Evolutionary conservation across 2,113 vertebrate genomes (phyloP).

Genomic region (Sphaerodactylus townsendi): DNA sequence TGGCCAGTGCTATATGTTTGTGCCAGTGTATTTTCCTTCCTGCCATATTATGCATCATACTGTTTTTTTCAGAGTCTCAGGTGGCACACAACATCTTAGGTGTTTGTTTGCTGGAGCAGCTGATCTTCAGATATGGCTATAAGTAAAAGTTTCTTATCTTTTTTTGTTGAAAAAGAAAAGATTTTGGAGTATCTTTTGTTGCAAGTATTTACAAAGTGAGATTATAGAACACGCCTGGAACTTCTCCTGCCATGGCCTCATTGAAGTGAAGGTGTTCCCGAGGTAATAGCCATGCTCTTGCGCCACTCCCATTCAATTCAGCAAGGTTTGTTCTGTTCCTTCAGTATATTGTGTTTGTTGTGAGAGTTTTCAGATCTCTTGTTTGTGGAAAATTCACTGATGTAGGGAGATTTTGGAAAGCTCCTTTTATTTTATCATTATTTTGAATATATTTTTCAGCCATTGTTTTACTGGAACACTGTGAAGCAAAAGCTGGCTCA

Average conservation of each 20-base stretch:
- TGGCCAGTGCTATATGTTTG: not conserved
- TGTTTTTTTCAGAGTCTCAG: not conserved
- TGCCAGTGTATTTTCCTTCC: not conserved
- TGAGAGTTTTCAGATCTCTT: not conserved
- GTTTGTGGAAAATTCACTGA: not conserved
- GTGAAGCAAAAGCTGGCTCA: not conserved
- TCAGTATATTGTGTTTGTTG: not conserved
- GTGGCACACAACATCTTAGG: not conserved
- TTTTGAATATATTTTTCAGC: constrained; percentile 36
- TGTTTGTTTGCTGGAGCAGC: not conserved
- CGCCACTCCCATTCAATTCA: not conserved
- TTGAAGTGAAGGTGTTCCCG: not conserved
- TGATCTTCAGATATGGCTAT: not conserved
- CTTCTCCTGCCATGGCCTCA: not conserved
- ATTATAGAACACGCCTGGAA: not conserved
- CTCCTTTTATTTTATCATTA: constrained; percentile 27
- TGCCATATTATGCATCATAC: not conserved
- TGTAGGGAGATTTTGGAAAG: constrained; percentile 35
- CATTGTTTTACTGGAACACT: constrained; percentile 13
- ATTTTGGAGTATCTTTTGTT: not conserved
- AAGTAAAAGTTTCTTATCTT: not conserved
- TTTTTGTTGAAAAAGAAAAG: not conserved
- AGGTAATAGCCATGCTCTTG: not conserved
- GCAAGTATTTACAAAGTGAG: not conserved
- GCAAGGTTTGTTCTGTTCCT: not conserved